Evolutionary conservation across 2,888 invertebrate genomes (phyloP).

Genomic region (Oxycera nigricornis): DNA sequence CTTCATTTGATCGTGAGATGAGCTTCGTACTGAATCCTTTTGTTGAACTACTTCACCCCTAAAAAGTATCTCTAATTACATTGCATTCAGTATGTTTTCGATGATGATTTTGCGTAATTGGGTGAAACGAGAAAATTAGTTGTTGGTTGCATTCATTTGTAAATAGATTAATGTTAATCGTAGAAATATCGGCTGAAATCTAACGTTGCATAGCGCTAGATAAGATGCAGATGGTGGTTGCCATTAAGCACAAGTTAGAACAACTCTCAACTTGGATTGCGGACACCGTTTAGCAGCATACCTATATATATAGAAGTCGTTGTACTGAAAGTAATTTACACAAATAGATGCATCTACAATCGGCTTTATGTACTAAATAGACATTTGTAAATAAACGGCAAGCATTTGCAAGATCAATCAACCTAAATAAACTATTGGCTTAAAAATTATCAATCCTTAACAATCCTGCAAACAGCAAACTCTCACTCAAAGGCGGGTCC

Average conservation of each 20-base stretch:
- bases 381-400: neutral
- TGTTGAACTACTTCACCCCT: neutral
- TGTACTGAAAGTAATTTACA: neutral
- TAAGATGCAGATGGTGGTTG: neutral
- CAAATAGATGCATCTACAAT: conserved; percentile 12
- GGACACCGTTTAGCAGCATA: neutral
- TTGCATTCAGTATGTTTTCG: neutral
- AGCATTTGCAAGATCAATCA: neutral
- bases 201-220: neutral
- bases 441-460: neutral
- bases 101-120: conserved; percentile 8
- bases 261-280: too few relatives aligned
- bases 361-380: neutral
- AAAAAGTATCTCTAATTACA: neutral
- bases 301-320: neutral
- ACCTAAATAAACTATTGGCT: neutral
- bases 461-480: neutral
- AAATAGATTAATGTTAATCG: conserved; percentile 6
- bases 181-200: conserved; percentile 2
- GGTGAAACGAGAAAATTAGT: neutral
- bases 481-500: neutral
- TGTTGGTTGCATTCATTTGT: conserved; percentile 16
- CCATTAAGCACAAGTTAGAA: neutral
- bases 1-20: neutral
- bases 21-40: neutral